Base-by-base conservation (phyloP, 2,797 vertebrate genomes). In the Taeniopygia guttata region DNA sequence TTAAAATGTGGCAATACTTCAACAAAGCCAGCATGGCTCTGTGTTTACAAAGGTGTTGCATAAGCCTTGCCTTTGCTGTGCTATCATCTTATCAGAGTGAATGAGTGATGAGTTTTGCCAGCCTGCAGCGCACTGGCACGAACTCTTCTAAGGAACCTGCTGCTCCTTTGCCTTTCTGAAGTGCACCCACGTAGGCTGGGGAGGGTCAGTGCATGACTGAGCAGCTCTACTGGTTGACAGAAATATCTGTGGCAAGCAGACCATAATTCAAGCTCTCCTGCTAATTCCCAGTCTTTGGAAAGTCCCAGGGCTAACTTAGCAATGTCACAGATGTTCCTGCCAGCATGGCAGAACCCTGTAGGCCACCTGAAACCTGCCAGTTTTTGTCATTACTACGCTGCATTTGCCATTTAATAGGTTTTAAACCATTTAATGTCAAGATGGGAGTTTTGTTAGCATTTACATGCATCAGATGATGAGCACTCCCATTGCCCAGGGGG, bases 61-160 rank as follows among this genome's bases (percentile, higher is more conserved):
- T 86, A 85, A 87, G 54, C 49, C 73, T 78, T 58, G 83, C 69
- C 69, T 94, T 86, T 94, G 73, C 90, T 66, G 83, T 88, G 85
- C 54, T 90, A 81, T 88, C 83, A 13, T 59, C 62, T 77, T 87
- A 94, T 78, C 80, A 34, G 79, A 59, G 48, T 9, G 60, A 80
- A 46, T 64, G 77, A 80, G 43, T 64, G 73, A 45, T 49, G 55
- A 55, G 80, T 78, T 93, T 76, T 94, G 69, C 69, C 84, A 90
- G 79, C 36, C 83, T 69, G 51, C 73, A 68, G 82, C 0, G 0
- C 3, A 0, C 60, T 92, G 82, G 60, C 79, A 85, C 5, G 1
- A 6, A 16, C 22, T 13, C 59, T 48, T 72, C 43, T 17, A 34
- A 73, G 66, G 66, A 63, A 32, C 42, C 42, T 83, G 56, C 48